A percentile compares a stretch with the other conserved stretches of the same genome.
phyloP scores from a whole-genome alignment of 1,140 invertebrate species.

The Tribolium castaneum region DNA sequence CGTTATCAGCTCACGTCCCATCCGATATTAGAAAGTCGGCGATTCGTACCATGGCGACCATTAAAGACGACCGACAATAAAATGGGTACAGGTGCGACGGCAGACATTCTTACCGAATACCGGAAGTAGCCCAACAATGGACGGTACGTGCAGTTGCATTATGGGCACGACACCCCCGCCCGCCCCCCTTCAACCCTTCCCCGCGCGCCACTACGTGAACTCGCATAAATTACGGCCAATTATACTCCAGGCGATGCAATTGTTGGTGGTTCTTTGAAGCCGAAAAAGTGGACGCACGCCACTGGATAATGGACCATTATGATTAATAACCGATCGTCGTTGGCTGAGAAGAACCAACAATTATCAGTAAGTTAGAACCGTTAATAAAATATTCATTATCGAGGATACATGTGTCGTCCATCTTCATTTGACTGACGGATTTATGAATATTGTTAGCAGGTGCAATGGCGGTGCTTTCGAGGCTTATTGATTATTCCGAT shows the following conservation, averaged over 20 bases:
- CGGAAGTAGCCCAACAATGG: slow-evolving; percentile 50
- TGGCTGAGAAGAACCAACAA: not conserved
- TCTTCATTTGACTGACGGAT: slow-evolving; percentile 24
- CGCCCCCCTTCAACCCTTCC: slow-evolving; percentile 18
- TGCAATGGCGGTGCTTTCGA: not conserved
- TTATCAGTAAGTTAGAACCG: slow-evolving; percentile 21
- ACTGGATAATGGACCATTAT: not conserved
- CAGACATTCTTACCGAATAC: slow-evolving; percentile 49
- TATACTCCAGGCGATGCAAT: slow-evolving; percentile 33
- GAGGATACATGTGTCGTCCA: slow-evolving; percentile 29
- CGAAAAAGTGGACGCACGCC: slow-evolving; percentile 11
- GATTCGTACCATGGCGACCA: not conserved
- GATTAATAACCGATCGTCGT: slow-evolving; percentile 15
- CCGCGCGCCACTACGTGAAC: slow-evolving; percentile 39
- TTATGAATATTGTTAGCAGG: slow-evolving; percentile 34
- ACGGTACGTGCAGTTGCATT: slow-evolving; percentile 49
- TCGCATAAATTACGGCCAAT: slow-evolving; percentile 44
- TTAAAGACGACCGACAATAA: not conserved
- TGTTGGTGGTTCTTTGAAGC: slow-evolving; percentile 15
- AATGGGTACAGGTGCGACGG: slow-evolving; percentile 41
- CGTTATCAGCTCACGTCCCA: slow-evolving; percentile 23
- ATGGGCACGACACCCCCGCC: slow-evolving; percentile 41
- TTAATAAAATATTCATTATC: slow-evolving; percentile 35
- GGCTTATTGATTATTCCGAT: slow-evolving; percentile 25
- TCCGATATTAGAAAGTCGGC: slow-evolving; percentile 21